A percentile compares a stretch with the other conserved stretches of the same genome.
These are phyloP conservation scores for Progne subis DNA, from an alignment of 2,113 vertebrate genomes.

Conservation along the genomic window DNA sequence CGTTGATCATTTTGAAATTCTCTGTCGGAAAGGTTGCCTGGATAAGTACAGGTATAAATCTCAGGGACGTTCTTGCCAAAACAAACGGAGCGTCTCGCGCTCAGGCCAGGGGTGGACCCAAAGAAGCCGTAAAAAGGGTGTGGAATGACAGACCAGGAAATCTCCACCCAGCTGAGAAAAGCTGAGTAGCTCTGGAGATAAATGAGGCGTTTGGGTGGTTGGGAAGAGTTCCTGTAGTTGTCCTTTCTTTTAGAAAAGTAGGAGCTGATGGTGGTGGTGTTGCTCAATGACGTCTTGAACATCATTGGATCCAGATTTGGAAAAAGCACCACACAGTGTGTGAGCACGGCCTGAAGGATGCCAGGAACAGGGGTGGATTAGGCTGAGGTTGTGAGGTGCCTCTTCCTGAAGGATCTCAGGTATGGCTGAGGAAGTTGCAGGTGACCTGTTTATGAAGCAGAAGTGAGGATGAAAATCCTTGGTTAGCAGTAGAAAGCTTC, in stretches of 20 bases:
- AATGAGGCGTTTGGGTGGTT: not conserved
- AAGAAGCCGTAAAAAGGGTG: not conserved
- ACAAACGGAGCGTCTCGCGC: not conserved
- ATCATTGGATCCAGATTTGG: not conserved
- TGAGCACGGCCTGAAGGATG: accelerated
- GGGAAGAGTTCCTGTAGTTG: not conserved
- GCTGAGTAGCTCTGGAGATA: not conserved
- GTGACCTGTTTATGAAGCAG: not conserved
- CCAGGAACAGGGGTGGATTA: not conserved
- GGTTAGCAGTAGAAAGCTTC: not conserved
- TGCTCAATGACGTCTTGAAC: accelerated
- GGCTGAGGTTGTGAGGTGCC: not conserved
- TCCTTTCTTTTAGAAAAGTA: not conserved
- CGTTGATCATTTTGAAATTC: constrained; percentile 15
- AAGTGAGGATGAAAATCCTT: not conserved
- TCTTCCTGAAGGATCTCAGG: not conserved
- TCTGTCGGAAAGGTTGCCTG: constrained; percentile 14
- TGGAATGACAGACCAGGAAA: not conserved
- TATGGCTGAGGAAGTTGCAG: not conserved
- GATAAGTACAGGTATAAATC: constrained; percentile 50
- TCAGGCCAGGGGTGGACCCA: not conserved
- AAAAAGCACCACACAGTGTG: not conserved
- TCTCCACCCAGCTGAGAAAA: not conserved
- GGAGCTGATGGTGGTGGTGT: not conserved
- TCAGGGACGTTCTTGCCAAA: constrained; percentile 51